A percentile compares a stretch with the other conserved stretches of the same genome.
phyloP scores from a whole-genome alignment of 2,888 invertebrate species.

The Drosophila colorata region DNA sequence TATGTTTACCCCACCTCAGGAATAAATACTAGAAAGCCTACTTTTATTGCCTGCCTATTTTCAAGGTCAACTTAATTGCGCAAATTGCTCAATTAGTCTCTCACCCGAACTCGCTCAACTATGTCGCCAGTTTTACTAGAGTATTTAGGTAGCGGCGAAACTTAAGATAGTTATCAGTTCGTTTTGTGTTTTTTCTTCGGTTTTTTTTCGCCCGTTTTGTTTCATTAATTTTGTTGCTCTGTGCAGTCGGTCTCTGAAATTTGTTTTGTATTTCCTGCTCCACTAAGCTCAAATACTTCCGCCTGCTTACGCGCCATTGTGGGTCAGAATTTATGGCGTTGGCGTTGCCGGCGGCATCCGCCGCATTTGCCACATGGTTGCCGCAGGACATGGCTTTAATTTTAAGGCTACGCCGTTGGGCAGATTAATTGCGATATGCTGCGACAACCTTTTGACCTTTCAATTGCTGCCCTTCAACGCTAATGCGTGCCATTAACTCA shows the following conservation, averaged over 20 bases:
- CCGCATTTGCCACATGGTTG: slow-evolving; percentile 66
- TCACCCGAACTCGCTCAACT: not conserved
- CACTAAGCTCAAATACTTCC: slow-evolving; percentile 73
- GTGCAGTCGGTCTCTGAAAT: slow-evolving; percentile 43
- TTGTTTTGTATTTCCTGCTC: slow-evolving; percentile 74
- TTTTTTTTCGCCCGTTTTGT: slow-evolving; percentile 46
- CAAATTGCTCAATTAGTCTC: not conserved
- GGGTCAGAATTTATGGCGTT: slow-evolving; percentile 68
- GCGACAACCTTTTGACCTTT: slow-evolving; percentile 59
- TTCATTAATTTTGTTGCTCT: slow-evolving; percentile 63
- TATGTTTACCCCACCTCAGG: too few species aligned
- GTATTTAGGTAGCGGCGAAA: slow-evolving; percentile 33
- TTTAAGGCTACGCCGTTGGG: slow-evolving; percentile 33
- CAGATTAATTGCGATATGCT: slow-evolving; percentile 61
- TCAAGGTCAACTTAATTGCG: not conserved
- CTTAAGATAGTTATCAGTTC: slow-evolving; percentile 15
- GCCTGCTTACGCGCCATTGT: slow-evolving; percentile 59
- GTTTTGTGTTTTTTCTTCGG: slow-evolving; percentile 7
- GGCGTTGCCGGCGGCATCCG: slow-evolving; percentile 63
- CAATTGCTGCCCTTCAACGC: slow-evolving; percentile 15
- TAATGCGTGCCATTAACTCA: slow-evolving; percentile 41
- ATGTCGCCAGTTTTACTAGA: not conserved
- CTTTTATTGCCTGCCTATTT: not conserved
- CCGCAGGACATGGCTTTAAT: slow-evolving; percentile 41
- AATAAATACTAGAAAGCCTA: not conserved